phyloP scores from a whole-genome alignment of 1,140 invertebrate species.

The honey bee (Apis mellifera) region Amel_HAv3.1 CM009933.2:8833501-8834000 shows the following conservation, averaged over 20 bases:
- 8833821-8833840: slow-evolving; percentile 53
- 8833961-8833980: slow-evolving; percentile 47
- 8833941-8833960: slow-evolving; percentile 32
- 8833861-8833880: slow-evolving; percentile 54
- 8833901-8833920: slow-evolving; percentile 58
- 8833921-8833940: slow-evolving; percentile 64
- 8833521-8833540: too few relatives aligned
- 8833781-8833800: slow-evolving; percentile 54
- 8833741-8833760: slow-evolving; percentile 50
- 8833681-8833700: not conserved
- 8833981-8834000: slow-evolving; percentile 50
- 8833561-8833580: too few relatives aligned
- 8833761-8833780: slow-evolving; percentile 19
- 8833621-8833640: not conserved
- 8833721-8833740: slow-evolving; percentile 27
- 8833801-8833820: slow-evolving; percentile 64
- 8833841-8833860: slow-evolving; percentile 60
- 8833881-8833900: not conserved
- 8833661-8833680: not conserved
- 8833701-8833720: not conserved
- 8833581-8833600: not conserved
- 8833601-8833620: not conserved
- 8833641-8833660: not conserved
- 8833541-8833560: too few relatives aligned
- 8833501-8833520: too few relatives aligned